Base-by-base conservation (phyloP, 64 coral and sea anemone species). In the Montipora foliosa region DNA sequence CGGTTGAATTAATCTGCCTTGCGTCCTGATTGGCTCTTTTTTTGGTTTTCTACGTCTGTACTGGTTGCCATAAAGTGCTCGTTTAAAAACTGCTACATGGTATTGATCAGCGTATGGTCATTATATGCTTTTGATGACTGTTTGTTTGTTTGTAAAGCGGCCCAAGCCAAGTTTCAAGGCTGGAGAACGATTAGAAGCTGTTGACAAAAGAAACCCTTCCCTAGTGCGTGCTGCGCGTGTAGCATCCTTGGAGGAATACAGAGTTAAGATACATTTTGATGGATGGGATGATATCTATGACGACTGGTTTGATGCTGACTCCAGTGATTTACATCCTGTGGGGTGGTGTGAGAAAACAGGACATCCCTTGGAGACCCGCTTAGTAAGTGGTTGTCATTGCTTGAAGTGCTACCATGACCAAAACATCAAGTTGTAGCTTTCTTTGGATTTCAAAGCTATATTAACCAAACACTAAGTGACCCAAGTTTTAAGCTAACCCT, bases 231-330 rank as follows among this genome's bases (percentile, higher is more conserved):
- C 95, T 0, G 98, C 95, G 5, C 96, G 85, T 1, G 89, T 99
- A 3, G 67, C 87, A 0, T 68, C 87, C 19, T 24, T 93, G 1
- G 95, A 92, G 6, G 95, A 96, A 6, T 96, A 96, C 74, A 91
- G 91, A 87, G 73, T 99, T 12, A 94, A 92, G 89, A 44, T 99
- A 6, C 95, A 94, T 74, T 96, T 93, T 90, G 98, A 99, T 45
- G 98, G 98, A 60, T 99, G 98, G 98, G 98, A 99, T 87, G 89
- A 96, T 24, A 96, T 99, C 17, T 99, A 99, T 66, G 98, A 99
- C 76, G 98, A 99, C 50, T 99, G 98, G 98, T 99, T 94, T 70
- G 98, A 99, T 79, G 95, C 95, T 77, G 98, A 99, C 48, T 96
- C 95, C 9, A 92, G 58, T 14, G 98, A 99, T 68, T 68, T 99